Base-by-base conservation (phyloP, 2,797 vertebrate genomes). In the Brachyalestes nurse region DNA sequence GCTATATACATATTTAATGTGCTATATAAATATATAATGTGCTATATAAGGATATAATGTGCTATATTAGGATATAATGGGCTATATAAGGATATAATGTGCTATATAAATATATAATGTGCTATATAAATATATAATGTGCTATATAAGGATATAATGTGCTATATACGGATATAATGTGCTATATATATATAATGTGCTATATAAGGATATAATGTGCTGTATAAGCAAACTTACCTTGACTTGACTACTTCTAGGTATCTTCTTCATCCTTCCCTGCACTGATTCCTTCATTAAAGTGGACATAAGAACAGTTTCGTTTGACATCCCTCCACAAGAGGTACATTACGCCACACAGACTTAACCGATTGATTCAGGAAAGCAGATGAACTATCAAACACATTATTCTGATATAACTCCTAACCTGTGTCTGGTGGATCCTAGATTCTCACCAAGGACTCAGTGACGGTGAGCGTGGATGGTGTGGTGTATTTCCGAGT, bases 261-360 rank as follows among this genome's bases (percentile, higher is more conserved):
- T 95, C 72, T 95, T 95, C 88, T 95, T 94, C 16, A 1, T 95
- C 55, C 71, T 95, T 79, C 95, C 94, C 0, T 95, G 94, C 87
- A 95, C 93, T 0, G 95, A 95, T 75, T 87, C 90, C 53, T 90
- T 94, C 82, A 72, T 94, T 40, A 95, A 94, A 88, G 94, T 95
- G 47, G 95, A 95, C 81, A 87, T 95, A 83, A 88, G 95, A 85
- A 95, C 94, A 7, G 84, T 95, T 64, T 95, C 95, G 19, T 95
- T 95, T 83, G 93, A 95, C 88, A 95, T 95, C 71, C 95, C 95
- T 65, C 95, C 95, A 2, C 95, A 95, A 85, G 95, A 95, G 93
- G 95, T 94, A 90, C 34, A 64, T 64, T 1, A 64, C 14, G 6
- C 12, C n/a, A n/a, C 17, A 65, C 21, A 77, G 23, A 23, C 21